Evolutionary conservation across 2,797 vertebrate genomes (phyloP), one percentile per base, ranked within the genome.

Genomic region (Tachyglossus aculeatus): DNA sequence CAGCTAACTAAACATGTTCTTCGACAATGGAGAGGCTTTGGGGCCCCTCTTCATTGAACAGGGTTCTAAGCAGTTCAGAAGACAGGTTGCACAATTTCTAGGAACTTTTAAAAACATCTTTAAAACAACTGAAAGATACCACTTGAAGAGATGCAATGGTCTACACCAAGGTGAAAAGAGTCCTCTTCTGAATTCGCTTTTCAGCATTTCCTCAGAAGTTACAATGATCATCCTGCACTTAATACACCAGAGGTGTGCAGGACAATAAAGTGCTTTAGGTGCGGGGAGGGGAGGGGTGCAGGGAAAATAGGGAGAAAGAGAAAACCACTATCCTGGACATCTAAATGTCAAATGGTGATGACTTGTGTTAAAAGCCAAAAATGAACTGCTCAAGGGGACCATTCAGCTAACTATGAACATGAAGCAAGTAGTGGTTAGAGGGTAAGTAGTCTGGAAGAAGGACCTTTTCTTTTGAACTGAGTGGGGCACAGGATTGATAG

Each of bases 1-100:
- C 12, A 13, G 29, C 16, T 29, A 48, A 29, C 14, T 77, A 72
- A 50, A 58, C 16, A 69, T 24, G 63, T 54, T 68, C 61, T 69
- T 60, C 16, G 40, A 43, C 24, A 66, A 67, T 57, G 63, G 50
- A 62, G 40, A 67, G 38, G 51, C 33, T 21, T 21, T 67, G 53
- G 67, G 74, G 71, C 32, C 12, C 55, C 52, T 62, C 34, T 48
- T n/a, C n/a, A n/a, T n/a, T 52, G 36, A 22, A 53, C 37, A 67
- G 24, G 37, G 33, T 37, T 54, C 56, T 63, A 54, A n/a, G n/a
- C n/a, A n/a, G n/a, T n/a, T n/a, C n/a, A n/a, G 4, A 21, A 11
- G 6, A 48, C 19, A 47, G 51, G 22, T 11, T 15, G 31, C 45
- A 45, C 48, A 37, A 65, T 44, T 16, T 54, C 39, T 19, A 81